A percentile compares a stretch with the other conserved stretches of the same genome.
These are phyloP conservation scores for Nudaria mundana DNA, from an alignment of 2,888 invertebrate genomes.

Conservation along the genomic window DNA sequence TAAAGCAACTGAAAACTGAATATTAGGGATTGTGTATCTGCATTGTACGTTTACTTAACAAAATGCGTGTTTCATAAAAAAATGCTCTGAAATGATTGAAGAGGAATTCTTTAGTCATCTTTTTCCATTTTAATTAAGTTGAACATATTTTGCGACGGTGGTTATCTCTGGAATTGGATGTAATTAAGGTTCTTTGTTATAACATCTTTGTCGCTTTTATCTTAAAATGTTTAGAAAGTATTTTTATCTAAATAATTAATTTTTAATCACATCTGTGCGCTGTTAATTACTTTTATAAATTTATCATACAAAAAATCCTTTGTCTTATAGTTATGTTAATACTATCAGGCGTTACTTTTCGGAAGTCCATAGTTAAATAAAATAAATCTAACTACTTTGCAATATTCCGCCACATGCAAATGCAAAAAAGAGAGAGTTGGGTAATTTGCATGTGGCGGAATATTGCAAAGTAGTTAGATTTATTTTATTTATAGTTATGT, in stretches of 20 bases:
- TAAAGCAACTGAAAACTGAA: no score
- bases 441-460: no score
- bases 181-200: conserved; percentile 29
- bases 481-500: no score
- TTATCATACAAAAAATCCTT: not conserved
- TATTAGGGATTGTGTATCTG: no score
- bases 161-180: conserved; percentile 20
- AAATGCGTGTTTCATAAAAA: conserved; percentile 23
- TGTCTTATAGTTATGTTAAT: not conserved
- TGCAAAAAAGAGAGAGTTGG: no score
- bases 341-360: no score
- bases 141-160: conserved; percentile 20
- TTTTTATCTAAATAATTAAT: conserved; percentile 22
- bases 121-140: conserved; percentile 28
- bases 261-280: conserved; percentile 19
- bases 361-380: no score
- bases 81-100: no score
- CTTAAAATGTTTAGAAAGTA: conserved; percentile 12
- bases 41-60: conserved; percentile 13
- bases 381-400: no score
- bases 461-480: no score
- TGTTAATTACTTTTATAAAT: conserved; percentile 1
- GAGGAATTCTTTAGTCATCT: no score
- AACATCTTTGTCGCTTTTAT: conserved; percentile 10
- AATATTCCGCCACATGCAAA: no score